Conservation (phyloP, 2,113 vertebrate genomes). For the Sceloporus tristichus region DNA sequence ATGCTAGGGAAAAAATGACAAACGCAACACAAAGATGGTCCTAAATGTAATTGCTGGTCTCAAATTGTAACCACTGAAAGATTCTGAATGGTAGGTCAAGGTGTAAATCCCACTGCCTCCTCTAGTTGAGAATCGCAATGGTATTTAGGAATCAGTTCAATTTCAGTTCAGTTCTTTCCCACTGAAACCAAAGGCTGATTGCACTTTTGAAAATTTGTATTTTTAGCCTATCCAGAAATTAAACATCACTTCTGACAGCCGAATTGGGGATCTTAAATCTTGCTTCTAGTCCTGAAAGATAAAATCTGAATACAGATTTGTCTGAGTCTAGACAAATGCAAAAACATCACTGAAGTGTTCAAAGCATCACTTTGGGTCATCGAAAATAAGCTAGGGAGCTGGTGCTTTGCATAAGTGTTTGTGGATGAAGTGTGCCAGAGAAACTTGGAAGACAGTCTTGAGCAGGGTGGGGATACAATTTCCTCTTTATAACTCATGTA, state of each 20-base stretch:
- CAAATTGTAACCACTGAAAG: too few relatives aligned
- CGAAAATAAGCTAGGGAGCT: neutral
- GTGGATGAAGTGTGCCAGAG: neutral
- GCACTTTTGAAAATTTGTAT: neutral
- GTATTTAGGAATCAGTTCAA: neutral
- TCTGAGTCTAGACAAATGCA: neutral
- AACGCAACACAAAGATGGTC: neutral
- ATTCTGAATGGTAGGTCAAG: too few relatives aligned
- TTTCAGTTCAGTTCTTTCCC: neutral
- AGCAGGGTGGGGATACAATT: neutral
- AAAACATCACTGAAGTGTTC: neutral
- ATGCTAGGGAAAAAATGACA: neutral
- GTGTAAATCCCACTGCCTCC: too few relatives aligned
- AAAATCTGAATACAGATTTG: too few relatives aligned
- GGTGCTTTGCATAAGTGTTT: neutral
- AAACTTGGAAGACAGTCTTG: neutral
- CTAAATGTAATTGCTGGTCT: too few relatives aligned
- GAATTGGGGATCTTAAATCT: neutral
- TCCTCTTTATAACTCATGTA: neutral
- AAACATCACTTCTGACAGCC: too few relatives aligned
- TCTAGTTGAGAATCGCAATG: neutral
- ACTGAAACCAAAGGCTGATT: neutral
- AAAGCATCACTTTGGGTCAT: neutral
- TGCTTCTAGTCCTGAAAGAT: neutral
- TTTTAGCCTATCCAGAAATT: neutral